Percentiles rank a stretch among this genome's conserved stretches.
These are phyloP conservation scores for Limnephilus auricula DNA, from an alignment of 2,888 invertebrate species.

Conservation along the genomic window DNA sequence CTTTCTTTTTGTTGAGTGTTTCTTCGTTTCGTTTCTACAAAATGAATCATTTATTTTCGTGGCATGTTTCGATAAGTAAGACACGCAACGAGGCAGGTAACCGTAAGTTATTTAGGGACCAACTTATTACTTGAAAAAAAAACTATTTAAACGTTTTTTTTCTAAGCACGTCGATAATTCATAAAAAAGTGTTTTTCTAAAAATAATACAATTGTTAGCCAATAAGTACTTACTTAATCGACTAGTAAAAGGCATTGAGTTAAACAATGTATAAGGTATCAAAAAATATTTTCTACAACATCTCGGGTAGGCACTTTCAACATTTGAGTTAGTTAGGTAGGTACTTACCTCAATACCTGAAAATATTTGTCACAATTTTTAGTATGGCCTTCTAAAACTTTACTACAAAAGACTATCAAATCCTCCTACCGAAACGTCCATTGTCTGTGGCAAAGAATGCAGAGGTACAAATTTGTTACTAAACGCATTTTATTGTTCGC, in stretches of 20 bases:
- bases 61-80: not conserved
- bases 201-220: no score
- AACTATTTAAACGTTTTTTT: no score
- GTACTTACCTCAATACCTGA: not conserved
- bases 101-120: no score
- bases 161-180: no score
- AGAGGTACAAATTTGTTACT: not conserved
- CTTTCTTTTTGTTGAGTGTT: not conserved
- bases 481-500: slow-evolving; percentile 29
- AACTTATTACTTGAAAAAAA: no score
- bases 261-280: no score
- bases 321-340: not conserved
- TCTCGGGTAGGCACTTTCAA: not conserved
- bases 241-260: no score
- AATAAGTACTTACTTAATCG: not conserved
- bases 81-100: not conserved
- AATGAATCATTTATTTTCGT: not conserved
- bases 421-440: not conserved
- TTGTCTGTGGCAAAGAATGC: slow-evolving; percentile 11
- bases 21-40: not conserved
- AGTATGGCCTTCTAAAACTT: not conserved
- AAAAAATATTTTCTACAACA: no score
- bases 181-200: no score
- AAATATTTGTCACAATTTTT: not conserved
- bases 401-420: not conserved